Conservation (phyloP, 1,140 invertebrate genomes). For the Euglossa dilemma region DNA sequence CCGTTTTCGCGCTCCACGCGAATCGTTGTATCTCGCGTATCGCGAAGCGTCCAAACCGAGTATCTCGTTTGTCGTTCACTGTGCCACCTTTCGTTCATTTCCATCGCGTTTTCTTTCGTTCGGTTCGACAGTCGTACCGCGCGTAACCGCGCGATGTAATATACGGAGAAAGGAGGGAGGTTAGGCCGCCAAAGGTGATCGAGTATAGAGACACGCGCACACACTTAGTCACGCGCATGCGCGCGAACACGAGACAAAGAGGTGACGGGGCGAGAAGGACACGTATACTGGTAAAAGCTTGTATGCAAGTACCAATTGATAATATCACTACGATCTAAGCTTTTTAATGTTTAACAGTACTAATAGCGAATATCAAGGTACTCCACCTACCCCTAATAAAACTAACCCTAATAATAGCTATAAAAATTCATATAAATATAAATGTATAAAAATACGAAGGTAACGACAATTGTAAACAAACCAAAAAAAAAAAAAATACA, state of each 20-base stretch:
- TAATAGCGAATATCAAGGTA: conserved; percentile 68
- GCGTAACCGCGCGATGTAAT: neutral
- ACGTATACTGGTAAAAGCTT: conserved; percentile 70
- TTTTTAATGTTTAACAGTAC: conserved; percentile 76
- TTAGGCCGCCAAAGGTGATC: conserved; percentile 37
- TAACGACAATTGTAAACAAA: conserved; percentile 72
- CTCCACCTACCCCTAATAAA: conserved; percentile 57
- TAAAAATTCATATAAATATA: conserved; percentile 60
- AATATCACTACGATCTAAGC: conserved; percentile 81
- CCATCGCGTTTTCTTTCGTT: too few species aligned
- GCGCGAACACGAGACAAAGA: conserved; percentile 9
- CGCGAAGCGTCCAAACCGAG: neutral
- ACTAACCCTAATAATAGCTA: conserved; percentile 56
- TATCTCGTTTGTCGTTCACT: neutral
- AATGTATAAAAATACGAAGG: conserved; percentile 70
- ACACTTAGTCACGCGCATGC: conserved; percentile 49
- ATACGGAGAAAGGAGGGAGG: neutral
- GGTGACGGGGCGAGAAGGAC: conserved; percentile 30
- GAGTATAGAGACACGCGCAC: conserved; percentile 33
- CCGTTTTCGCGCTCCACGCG: neutral
- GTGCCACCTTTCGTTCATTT: too few species aligned
- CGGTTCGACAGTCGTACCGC: neutral
- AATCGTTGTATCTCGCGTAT: neutral
- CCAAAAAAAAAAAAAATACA: conserved; percentile 71
- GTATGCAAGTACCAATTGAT: conserved; percentile 77